These are phyloP conservation scores for Aphodius granarius DNA, from an alignment of 2,888 invertebrate species.

Conservation along the genomic window DNA sequence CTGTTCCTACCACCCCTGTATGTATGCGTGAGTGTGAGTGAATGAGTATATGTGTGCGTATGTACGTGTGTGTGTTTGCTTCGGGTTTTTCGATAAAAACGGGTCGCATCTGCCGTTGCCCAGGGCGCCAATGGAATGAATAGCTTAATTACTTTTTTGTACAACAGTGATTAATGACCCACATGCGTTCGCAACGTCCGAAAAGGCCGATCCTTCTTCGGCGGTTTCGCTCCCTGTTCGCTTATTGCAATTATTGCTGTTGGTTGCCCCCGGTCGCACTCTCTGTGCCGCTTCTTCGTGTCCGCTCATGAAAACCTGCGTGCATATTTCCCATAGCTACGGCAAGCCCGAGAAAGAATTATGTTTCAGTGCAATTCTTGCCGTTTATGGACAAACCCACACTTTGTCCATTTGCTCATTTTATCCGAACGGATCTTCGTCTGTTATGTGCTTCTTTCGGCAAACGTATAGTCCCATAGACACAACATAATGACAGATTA, in stretches of 20 bases:
- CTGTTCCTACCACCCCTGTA: not conserved
- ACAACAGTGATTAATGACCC: conserved; percentile 47
- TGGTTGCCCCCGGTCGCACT: conserved; percentile 17
- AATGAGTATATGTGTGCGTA: not conserved
- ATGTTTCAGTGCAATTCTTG: not conserved
- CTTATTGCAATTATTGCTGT: conserved; percentile 40
- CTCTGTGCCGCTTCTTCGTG: not conserved
- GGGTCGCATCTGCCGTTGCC: conserved; percentile 36
- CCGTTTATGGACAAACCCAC: not conserved
- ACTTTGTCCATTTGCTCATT: no score
- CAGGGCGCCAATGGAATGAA: conserved; percentile 45
- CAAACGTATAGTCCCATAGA: no score
- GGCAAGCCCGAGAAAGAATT: not conserved
- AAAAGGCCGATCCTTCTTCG: conserved; percentile 13
- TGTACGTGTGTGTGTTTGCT: not conserved
- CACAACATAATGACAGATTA: no score
- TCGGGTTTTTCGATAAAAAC: conserved; percentile 12
- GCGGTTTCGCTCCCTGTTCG: not conserved
- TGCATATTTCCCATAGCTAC: not conserved
- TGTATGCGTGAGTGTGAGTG: not conserved
- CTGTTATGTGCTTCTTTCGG: no score
- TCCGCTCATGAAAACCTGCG: not conserved
- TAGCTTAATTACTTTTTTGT: conserved; percentile 51
- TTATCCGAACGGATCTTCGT: no score
- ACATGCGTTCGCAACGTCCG: conserved; percentile 41